Base-by-base conservation (phyloP, 2,113 vertebrate genomes). In the Eulacestoma nigropectus region DNA sequence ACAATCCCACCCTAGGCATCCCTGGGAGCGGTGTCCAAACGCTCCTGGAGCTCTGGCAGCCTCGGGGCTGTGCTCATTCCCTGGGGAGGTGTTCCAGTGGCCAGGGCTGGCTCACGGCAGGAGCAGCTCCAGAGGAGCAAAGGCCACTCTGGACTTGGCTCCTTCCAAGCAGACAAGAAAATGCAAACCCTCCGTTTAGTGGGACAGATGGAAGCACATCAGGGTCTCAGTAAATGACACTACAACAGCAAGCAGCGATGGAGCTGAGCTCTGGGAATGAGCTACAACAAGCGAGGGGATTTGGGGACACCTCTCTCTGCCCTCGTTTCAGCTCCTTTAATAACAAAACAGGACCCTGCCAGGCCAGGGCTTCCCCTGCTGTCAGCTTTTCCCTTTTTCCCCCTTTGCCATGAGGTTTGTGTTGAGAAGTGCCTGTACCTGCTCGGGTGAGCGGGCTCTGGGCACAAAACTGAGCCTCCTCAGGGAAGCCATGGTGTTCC, bases 21-120 rank as follows among this genome's bases (percentile, higher is more conserved):
- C 53, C 60, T 52, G 33, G 25, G 1, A 47, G 62, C 0, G 1
- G 1, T 52, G 27, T 10, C 39, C 53, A 44, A 60, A 27, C 0
- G 0, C 52, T 35, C 30, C 53, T 68, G 37, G 44, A 79, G 65
- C 49, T 87, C 41, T 47, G 35, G 59, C 35, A 73, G 44, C 33
- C 29, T 52, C 2, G 7, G 32, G 53, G 11, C 39, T 1, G 4
- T 5, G 29, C 4, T n/a, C 53, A 53, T 74, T 59, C 39, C 62
- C 30, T 53, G n/a, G 37, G 32, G 23, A 79, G 16, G n/a, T n/a
- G n/a, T n/a, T n/a, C n/a, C 68, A 59, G 44, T 60, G 53, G 25
- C 32, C 21, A 30, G 17, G 10, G n/a, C 57, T 84, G 63, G 21
- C 27, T 93, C 39, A 23, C 0, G 0, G 2, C 46, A 67, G 46